Evolutionary conservation across 2,797 vertebrate species (phyloP).

Genomic region (Acanthurus tractus): DNA sequence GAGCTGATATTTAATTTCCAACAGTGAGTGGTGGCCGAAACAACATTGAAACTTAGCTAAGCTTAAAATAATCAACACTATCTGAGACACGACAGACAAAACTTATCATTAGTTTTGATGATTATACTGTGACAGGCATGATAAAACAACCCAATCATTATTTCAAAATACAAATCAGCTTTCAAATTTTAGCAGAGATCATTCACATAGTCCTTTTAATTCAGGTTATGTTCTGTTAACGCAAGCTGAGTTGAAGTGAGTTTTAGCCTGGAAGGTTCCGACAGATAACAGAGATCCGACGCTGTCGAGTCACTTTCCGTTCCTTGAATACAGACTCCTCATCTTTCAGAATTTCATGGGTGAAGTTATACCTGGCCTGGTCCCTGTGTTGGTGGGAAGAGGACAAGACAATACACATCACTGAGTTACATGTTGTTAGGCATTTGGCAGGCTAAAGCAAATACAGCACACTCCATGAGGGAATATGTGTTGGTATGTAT

Average conservation of each 20-base stretch:
- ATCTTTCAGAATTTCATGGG: slow-evolving; percentile 91
- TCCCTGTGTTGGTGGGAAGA: slow-evolving; percentile 78
- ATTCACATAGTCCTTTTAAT: slow-evolving; percentile 2
- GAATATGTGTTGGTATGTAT: not conserved
- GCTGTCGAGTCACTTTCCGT: slow-evolving; percentile 83
- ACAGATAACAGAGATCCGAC: slow-evolving; percentile 91
- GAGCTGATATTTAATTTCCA: not conserved
- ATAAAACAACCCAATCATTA: not conserved
- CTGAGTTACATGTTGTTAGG: not conserved
- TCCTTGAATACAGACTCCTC: slow-evolving; percentile 90
- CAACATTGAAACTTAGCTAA: too few species aligned
- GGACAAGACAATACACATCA: not conserved
- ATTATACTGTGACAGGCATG: not conserved
- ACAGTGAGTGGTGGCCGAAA: not conserved
- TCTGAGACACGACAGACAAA: too few species aligned
- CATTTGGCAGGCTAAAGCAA: not conserved
- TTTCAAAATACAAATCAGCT: not conserved
- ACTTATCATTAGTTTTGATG: not conserved
- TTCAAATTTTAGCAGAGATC: not conserved
- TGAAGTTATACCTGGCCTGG: slow-evolving; percentile 88
- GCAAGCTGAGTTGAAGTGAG: not conserved
- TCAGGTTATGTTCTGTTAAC: not conserved
- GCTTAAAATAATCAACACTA: too few species aligned
- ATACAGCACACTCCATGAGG: not conserved
- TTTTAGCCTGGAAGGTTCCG: slow-evolving; percentile 83